phyloP scores from a whole-genome alignment of 2,113 vertebrate genomes.

The Pithys albifrons region DNA sequence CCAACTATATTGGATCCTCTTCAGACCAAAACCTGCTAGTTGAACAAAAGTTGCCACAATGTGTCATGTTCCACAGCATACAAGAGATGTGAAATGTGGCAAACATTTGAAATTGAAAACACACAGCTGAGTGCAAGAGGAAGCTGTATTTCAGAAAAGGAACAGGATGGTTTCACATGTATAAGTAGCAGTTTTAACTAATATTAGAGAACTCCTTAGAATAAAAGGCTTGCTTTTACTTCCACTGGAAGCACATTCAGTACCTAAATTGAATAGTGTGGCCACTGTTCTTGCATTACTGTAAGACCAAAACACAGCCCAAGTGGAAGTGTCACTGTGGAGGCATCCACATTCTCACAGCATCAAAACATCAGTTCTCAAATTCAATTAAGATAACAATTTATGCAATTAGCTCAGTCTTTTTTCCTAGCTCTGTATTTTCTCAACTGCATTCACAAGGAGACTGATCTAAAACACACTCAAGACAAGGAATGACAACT shows the following conservation, averaged over 20 bases:
- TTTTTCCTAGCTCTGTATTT: neutral
- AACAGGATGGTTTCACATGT: neutral
- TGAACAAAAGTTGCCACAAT: conserved; percentile 47
- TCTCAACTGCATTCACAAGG: neutral
- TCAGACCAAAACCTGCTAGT: conserved; percentile 35
- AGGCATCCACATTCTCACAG: neutral
- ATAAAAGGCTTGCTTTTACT: neutral
- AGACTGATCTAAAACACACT: neutral
- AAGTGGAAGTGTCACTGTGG: neutral
- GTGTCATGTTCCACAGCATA: neutral
- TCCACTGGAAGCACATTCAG: neutral
- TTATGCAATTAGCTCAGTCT: neutral
- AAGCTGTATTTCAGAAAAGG: neutral
- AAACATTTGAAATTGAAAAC: conserved; percentile 24
- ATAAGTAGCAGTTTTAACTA: neutral
- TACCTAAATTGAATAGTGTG: neutral
- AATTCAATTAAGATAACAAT: neutral
- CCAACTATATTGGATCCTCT: conserved; percentile 39
- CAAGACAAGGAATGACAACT: accelerated
- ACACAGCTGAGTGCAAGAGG: neutral
- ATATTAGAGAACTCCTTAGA: neutral
- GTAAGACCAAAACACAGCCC: neutral
- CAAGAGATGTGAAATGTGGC: neutral
- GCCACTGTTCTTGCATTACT: neutral
- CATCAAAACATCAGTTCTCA: neutral